These are phyloP conservation scores for Lamproptera curius DNA, from an alignment of 2,888 invertebrate genomes.

Conservation along the genomic window DNA sequence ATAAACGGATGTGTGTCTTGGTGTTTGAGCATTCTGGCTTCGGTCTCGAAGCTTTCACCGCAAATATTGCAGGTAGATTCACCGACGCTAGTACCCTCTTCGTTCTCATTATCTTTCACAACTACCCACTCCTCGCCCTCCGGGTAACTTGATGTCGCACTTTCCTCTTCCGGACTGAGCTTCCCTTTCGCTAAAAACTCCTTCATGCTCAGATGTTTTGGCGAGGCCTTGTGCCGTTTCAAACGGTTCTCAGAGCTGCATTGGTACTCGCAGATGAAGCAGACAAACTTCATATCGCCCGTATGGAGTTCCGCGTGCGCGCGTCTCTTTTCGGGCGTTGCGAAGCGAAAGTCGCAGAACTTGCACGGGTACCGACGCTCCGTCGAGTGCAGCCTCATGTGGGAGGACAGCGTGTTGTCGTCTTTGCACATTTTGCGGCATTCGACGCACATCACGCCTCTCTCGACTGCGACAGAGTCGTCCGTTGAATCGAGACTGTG, in stretches of 20 bases:
- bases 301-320: conserved; percentile 62
- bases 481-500: conserved; percentile 48
- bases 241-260: conserved; percentile 65
- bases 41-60: conserved; percentile 55
- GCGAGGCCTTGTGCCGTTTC: conserved; percentile 56
- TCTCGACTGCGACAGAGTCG: conserved; percentile 42
- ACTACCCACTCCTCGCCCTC: conserved; percentile 39
- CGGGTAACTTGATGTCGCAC: conserved; percentile 38
- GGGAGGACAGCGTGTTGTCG: conserved; percentile 54
- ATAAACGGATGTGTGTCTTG: conserved; percentile 71
- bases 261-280: conserved; percentile 69
- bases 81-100: conserved; percentile 9
- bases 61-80: conserved; percentile 62
- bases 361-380: conserved; percentile 67
- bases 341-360: conserved; percentile 67
- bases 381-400: conserved; percentile 62
- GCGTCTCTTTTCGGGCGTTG: conserved; percentile 61
- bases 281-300: conserved; percentile 69
- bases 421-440: conserved; percentile 67
- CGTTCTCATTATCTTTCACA: conserved; percentile 40
- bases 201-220: conserved; percentile 64
- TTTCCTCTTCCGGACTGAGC: conserved; percentile 43
- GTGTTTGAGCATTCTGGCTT: conserved; percentile 58
- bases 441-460: conserved; percentile 62
- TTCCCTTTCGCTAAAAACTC: conserved; percentile 57